phyloP scores from a whole-genome alignment of 1,140 invertebrate species.

The Drosophila saltans region DNA sequence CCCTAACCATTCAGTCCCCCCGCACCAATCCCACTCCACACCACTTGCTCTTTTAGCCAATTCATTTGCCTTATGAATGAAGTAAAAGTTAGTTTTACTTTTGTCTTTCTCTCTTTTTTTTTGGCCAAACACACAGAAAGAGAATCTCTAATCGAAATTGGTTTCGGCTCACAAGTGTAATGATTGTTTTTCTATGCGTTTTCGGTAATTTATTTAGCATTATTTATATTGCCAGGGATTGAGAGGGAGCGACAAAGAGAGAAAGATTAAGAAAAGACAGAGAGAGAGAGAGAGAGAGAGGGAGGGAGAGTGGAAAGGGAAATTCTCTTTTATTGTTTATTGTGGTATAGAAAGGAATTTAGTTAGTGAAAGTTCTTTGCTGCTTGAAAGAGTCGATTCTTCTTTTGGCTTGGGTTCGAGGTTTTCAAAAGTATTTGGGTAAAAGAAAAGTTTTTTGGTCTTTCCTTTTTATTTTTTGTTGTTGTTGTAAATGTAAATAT shows the following conservation, averaged over 20 bases:
- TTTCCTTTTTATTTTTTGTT: neutral
- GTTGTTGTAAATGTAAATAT: constrained; percentile 11
- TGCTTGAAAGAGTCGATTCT: neutral
- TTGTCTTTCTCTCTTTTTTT: constrained; percentile 38
- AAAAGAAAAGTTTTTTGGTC: constrained; percentile 13
- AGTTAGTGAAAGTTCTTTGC: constrained; percentile 12
- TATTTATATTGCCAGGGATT: constrained; percentile 48
- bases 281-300: neutral
- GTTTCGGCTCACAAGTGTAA: constrained; percentile 56
- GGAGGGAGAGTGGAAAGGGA: neutral
- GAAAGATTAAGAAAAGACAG: neutral
- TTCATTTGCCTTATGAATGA: constrained; percentile 66
- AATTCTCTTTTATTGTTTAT: constrained; percentile 22
- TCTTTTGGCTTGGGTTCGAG: neutral
- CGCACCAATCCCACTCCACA: constrained; percentile 3
- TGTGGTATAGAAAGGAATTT: constrained; percentile 1
- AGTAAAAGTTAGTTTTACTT: constrained; percentile 72
- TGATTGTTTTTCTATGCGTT: constrained; percentile 72
- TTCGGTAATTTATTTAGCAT: constrained; percentile 71
- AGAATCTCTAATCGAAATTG: constrained; percentile 68
- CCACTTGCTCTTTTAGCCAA: constrained; percentile 11
- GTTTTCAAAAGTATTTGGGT: constrained; percentile 8
- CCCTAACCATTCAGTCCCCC: neutral
- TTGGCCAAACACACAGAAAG: constrained; percentile 4
- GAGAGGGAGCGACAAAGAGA: neutral